Conservation (phyloP, 35 echinoderm and acorn worm genomes). For the Stichopus chloronotus region DNA sequence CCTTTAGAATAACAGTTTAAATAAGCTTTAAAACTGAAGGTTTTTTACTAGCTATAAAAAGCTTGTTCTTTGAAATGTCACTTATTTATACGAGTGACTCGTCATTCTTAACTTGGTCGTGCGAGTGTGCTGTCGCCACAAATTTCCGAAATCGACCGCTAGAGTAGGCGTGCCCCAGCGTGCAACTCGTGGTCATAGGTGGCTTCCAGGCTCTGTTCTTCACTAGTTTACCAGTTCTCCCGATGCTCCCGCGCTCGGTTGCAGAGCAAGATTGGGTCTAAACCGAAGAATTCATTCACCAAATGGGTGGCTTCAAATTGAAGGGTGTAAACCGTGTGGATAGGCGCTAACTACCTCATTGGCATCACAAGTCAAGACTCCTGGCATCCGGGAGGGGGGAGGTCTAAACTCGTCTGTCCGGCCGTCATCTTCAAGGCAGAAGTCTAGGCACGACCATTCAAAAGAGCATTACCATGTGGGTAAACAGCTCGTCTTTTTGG, state of each 20-base stretch:
- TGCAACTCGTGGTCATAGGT: constrained; percentile 92
- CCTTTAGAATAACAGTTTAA: too few species aligned
- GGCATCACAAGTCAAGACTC: constrained; percentile 62
- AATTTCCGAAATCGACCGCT: constrained; percentile 89
- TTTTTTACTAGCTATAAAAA: too few species aligned
- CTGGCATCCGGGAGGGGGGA: constrained; percentile 82
- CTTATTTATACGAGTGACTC: too few species aligned
- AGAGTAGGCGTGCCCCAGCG: constrained; percentile 82
- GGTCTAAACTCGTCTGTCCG: constrained; percentile 69
- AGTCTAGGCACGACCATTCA: constrained; percentile 78
- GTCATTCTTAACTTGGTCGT: constrained; percentile 40
- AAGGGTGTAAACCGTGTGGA: constrained; percentile 68
- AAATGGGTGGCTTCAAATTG: constrained; percentile 66
- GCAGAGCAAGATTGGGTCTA: constrained; percentile 68
- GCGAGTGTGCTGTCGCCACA: constrained; percentile 91
- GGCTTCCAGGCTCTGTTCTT: constrained; percentile 76
- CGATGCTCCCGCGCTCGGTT: constrained; percentile 92
- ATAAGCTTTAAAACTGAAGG: too few species aligned
- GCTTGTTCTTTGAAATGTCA: too few species aligned
- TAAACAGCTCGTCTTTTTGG: constrained; percentile 77
- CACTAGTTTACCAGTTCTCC: constrained; percentile 74
- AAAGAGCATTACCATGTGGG: constrained; percentile 87
- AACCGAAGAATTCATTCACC: constrained; percentile 60
- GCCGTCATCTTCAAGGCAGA: constrained; percentile 58
- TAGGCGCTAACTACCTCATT: constrained; percentile 79